A percentile compares a stretch with the other conserved stretches of the same genome.
Evolutionary conservation across 2,888 invertebrate species (phyloP).

Genomic region (Dinocampus coccinellae): DNA sequence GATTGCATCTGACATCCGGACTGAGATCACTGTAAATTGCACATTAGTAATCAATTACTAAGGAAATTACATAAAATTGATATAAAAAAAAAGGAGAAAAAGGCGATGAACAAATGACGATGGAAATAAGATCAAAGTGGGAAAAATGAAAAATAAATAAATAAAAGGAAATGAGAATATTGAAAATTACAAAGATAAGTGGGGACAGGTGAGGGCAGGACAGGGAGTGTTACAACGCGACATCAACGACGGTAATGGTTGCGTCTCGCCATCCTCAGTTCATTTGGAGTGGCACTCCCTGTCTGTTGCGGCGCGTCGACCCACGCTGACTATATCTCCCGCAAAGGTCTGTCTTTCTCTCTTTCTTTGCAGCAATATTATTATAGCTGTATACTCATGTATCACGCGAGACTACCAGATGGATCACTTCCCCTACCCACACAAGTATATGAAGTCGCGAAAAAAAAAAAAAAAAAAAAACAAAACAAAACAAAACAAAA

Average conservation of each 20-base stretch:
- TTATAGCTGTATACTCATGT: conserved; percentile 60
- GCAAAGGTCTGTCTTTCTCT: conserved; percentile 36
- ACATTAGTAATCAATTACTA: conserved; percentile 48
- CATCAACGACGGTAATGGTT: conserved; percentile 35
- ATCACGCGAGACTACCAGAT: conserved; percentile 63
- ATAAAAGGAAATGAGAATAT: conserved; percentile 6
- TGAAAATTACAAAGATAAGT: not conserved
- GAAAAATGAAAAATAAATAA: not conserved
- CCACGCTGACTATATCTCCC: conserved; percentile 59
- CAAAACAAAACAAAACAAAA: not conserved
- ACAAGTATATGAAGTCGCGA: conserved; percentile 15
- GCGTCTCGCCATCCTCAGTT: conserved; percentile 40
- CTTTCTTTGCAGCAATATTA: conserved; percentile 50
- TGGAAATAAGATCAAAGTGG: not conserved
- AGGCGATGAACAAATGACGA: not conserved
- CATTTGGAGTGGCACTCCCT: conserved; percentile 65
- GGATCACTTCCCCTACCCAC: conserved; percentile 58
- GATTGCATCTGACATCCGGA: not conserved
- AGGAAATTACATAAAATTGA: conserved; percentile 36
- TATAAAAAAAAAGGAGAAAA: conserved; percentile 24
- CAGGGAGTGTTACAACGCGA: conserved; percentile 13
- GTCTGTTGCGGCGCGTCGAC: conserved; percentile 55
- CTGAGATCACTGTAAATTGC: conserved; percentile 34
- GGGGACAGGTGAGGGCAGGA: conserved; percentile 23
- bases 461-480: not conserved